Conservation (phyloP, 2,888 invertebrate species). For the Cryptophagus acutangulus region DNA sequence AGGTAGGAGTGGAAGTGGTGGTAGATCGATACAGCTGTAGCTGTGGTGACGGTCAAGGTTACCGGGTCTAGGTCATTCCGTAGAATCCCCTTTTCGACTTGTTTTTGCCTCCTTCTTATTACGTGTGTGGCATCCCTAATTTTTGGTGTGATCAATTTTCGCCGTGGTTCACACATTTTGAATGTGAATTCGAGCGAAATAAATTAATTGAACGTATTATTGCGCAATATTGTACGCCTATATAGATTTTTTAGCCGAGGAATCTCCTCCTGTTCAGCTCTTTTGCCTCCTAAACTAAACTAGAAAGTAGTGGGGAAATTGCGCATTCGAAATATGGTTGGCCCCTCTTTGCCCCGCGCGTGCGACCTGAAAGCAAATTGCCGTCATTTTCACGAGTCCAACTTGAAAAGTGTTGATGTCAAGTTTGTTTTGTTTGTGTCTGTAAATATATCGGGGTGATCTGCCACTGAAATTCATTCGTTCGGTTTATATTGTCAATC, state of each 20-base stretch:
- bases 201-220: constrained; percentile 19
- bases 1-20: no score
- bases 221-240: constrained; percentile 32
- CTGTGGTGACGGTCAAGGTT: constrained; percentile 31
- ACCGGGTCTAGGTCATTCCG: constrained; percentile 30
- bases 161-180: no score
- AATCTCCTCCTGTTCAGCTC: constrained; percentile 30
- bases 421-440: no score
- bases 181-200: not conserved
- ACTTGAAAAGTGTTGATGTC: no score
- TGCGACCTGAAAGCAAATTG: constrained; percentile 22
- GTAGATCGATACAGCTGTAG: constrained; percentile 33
- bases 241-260: constrained; percentile 36
- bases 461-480: no score
- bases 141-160: no score
- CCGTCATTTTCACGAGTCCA: no score
- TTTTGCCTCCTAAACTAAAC: no score
- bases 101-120: no score
- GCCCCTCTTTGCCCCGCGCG: constrained; percentile 27
- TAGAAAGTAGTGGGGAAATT: constrained; percentile 42
- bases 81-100: constrained; percentile 1
- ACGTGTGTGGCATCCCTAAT: no score
- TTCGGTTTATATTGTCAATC: no score
- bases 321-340: constrained; percentile 44
- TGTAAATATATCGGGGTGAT: no score